These are phyloP conservation scores for Parthenolecanium corni DNA, from an alignment of 2,888 invertebrate species.

Conservation along the genomic window DNA sequence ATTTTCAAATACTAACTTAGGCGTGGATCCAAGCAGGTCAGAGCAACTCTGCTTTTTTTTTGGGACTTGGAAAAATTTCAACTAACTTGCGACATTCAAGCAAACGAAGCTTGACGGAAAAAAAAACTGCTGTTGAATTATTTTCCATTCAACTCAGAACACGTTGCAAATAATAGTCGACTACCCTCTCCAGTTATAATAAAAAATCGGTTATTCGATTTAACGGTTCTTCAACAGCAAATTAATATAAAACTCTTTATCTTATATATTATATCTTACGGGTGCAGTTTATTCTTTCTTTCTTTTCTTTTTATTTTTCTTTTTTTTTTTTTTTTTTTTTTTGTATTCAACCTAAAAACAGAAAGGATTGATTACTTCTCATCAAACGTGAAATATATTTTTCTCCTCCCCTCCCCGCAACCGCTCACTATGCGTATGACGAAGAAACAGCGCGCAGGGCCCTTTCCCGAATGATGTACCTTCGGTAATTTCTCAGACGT, in stretches of 20 bases:
- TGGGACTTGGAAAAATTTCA: too few relatives aligned
- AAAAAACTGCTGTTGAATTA: too few relatives aligned
- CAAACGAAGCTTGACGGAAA: too few relatives aligned
- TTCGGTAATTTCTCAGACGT: constrained; percentile 14
- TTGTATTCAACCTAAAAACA: not conserved
- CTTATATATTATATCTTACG: not conserved
- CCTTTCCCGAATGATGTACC: constrained; percentile 2
- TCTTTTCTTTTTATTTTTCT: not conserved
- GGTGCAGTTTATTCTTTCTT: constrained; percentile 12
- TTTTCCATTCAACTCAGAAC: too few relatives aligned
- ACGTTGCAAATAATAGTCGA: too few relatives aligned
- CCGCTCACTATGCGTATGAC: not conserved
- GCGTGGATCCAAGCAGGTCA: too few relatives aligned
- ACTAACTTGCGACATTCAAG: too few relatives aligned
- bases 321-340: not conserved
- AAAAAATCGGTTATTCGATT: not conserved
- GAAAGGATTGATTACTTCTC: constrained; percentile 26
- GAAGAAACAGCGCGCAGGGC: constrained; percentile 6
- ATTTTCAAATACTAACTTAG: too few relatives aligned
- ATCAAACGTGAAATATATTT: constrained; percentile 20
- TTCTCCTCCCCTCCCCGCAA: not conserved
- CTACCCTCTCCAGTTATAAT: too few relatives aligned
- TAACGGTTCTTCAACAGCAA: not conserved
- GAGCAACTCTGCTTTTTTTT: too few relatives aligned
- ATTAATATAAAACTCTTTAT: not conserved